Evolutionary conservation across 2,113 vertebrate genomes (phyloP), one percentile per base, ranked within the genome.

Genomic region (Furnarius figulus): DNA sequence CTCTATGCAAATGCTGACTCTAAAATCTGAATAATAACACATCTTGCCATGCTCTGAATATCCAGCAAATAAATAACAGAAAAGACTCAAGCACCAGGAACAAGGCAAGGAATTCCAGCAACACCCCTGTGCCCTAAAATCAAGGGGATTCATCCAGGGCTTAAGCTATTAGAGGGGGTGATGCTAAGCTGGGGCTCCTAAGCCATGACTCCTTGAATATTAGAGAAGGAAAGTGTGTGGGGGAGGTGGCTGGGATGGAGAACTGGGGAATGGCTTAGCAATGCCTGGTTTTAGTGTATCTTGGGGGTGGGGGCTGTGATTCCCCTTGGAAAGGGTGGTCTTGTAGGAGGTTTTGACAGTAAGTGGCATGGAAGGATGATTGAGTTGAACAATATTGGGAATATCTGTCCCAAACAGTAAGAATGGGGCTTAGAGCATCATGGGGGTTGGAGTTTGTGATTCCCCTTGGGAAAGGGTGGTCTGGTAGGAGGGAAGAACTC

Each of bases 131-230:
- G 89, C 56, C 73, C 94, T 95, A 82, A 91, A 91, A 72, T 56
- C 73, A 56, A 20, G 19, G 16, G 58, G 47, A 84, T 92, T 95
- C 56, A 8, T 33, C 14, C 63, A 81, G 30, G 14, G 52, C 18
- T 94, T 81, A 89, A 78, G 86, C 65, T 92, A 16, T 95, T 90
- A 92, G 77, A 78, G 44, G 52, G 72, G 37, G 68, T 9, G 9
- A 47, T 14, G 76, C 39, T 92, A 78, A 93, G 61, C 63, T 88
- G 6, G 8, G n/a, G 46, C 61, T 96, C 63, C 83, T 90, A 96
- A 94, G 67, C 90, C 0, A 0, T 40, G 44, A 46, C 16, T 94
- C 77, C 87, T 96, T 82, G 67, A 86, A 86, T 90, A 95, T 93
- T 91, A 95, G 58, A 28, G 49, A 68, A 79, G 66, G 65, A 79